Conservation (phyloP, 2,113 vertebrate genomes). For the Anseranas semipalmata region DNA sequence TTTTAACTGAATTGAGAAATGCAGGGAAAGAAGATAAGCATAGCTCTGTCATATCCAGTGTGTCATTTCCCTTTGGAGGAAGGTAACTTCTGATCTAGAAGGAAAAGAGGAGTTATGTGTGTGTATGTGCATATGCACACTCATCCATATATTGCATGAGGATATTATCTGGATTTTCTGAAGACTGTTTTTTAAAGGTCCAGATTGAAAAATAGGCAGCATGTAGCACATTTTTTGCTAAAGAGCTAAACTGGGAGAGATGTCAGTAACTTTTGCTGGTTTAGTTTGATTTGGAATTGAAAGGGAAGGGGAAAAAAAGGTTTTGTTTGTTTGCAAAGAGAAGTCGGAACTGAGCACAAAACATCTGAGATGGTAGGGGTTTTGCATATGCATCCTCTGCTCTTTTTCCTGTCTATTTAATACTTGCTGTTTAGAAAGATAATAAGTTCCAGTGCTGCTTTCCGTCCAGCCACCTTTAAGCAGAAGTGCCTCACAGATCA, state of each 20-base stretch:
- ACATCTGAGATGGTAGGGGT: not conserved
- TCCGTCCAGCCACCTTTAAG: not conserved
- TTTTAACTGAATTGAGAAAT: not conserved
- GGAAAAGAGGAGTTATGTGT: not conserved
- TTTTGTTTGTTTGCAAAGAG: not conserved
- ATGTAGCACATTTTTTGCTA: not conserved
- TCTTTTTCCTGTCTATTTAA: not conserved
- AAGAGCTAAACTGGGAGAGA: not conserved
- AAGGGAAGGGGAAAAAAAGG: not conserved
- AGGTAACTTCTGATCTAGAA: not conserved
- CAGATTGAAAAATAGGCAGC: not conserved
- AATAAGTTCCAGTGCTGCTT: not conserved
- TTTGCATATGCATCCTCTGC: not conserved
- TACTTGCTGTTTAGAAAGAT: not conserved
- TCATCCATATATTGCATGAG: not conserved
- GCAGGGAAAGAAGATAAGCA: not conserved
- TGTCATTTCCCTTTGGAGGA: not conserved
- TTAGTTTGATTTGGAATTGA: not conserved
- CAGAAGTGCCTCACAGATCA: not conserved
- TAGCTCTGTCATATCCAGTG: rapidly evolving
- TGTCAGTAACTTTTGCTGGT: not conserved
- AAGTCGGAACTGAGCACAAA: not conserved
- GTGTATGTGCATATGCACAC: not conserved
- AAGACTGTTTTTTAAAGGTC: not conserved
- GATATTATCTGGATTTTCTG: not conserved